A percentile compares a stretch with the other conserved stretches of the same genome.
Conservation (phyloP, 2,888 invertebrate species). For the Drosophila neotestacea region DNA sequence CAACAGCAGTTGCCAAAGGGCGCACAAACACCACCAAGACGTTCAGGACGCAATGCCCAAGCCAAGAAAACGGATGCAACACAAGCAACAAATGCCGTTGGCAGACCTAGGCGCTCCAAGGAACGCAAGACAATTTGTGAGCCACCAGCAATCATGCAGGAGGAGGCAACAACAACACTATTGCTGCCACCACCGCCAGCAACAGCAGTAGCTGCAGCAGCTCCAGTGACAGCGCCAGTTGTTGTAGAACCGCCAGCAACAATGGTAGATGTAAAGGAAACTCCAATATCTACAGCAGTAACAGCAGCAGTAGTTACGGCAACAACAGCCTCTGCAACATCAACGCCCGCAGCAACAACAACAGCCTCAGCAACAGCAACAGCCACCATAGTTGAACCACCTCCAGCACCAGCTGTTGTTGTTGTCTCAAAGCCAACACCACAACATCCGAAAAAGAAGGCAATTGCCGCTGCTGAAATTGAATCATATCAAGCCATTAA, state of each 20-base stretch:
- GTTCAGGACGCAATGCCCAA: constrained; percentile 85
- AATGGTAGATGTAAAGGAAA: neutral
- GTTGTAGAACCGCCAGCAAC: neutral
- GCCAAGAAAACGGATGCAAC: constrained; percentile 73
- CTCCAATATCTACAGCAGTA: constrained; percentile 4
- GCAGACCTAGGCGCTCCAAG: constrained; percentile 88
- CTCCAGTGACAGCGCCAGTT: neutral
- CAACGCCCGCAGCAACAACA: neutral
- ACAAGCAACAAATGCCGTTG: constrained; percentile 73
- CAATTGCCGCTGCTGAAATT: constrained; percentile 82
- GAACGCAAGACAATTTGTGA: constrained; percentile 89
- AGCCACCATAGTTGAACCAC: neutral
- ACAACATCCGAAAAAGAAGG: constrained; percentile 83
- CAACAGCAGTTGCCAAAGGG: constrained; percentile 78
- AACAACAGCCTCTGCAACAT: neutral
- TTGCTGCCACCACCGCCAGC: constrained; percentile 43
- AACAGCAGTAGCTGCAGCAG: constrained; percentile 9
- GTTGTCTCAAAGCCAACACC: constrained; percentile 70
- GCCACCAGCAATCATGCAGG: constrained; percentile 31
- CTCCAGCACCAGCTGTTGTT: constrained; percentile 9
- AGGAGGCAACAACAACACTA: constrained; percentile 77
- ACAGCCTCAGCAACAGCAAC: constrained; percentile 1
- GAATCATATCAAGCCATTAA: constrained; percentile 80
- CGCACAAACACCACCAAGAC: constrained; percentile 83
- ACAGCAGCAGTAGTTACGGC: constrained; percentile 8